Evolutionary conservation across 2,797 vertebrate species (phyloP), one percentile per base, ranked within the genome.

Genomic region (Coreius guichenoti): DNA sequence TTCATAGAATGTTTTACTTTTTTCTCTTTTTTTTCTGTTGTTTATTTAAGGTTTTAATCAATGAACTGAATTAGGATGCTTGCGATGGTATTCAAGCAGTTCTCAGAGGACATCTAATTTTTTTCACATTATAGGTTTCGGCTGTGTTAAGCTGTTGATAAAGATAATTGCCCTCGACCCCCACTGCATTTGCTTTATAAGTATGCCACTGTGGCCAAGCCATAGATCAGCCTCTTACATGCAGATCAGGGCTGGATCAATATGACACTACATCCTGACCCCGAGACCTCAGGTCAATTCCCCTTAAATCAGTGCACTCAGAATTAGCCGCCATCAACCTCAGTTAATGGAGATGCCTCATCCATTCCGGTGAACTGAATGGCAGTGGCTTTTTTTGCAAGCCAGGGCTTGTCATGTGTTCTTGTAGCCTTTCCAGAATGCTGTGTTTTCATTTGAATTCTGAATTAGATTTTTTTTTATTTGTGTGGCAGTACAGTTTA

Each of bases 311-410:
- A 74, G 86, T 86, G 49, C 78, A 81, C 89, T 79, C 88, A 88
- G 87, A 92, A 92, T 92, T 92, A 93, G 89, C 86, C 88, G 89
- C 90, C 88, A 91, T 92, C 90, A 89, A 86, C 92, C 88, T 89
- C 76, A 87, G 86, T 88, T 90, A 86, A 86, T 88, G 82, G 87
- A 87, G 91, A 92, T 88, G 87, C 87, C 87, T 83, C 88, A 86
- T 92, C 88, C 87, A 85, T 73, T 89, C 91, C 88, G 90, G 88
- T 90, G 89, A 90, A 87, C 79, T 83, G 72, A 69, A 56, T 79
- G 36, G 31, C 58, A 36, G 16, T 74, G 63, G 19, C 16, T 72
- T 63, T 73, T 63, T 49, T 65, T 51, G 82, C 36, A 70, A 39
- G 63, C 56, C 39, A 49, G 54, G 49, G 63, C 73, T 78, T 86